Percentiles rank a stretch among this genome's conserved stretches.
Conservation (phyloP, 2,888 invertebrate genomes). For the Noctuana brunneofusca region DNA sequence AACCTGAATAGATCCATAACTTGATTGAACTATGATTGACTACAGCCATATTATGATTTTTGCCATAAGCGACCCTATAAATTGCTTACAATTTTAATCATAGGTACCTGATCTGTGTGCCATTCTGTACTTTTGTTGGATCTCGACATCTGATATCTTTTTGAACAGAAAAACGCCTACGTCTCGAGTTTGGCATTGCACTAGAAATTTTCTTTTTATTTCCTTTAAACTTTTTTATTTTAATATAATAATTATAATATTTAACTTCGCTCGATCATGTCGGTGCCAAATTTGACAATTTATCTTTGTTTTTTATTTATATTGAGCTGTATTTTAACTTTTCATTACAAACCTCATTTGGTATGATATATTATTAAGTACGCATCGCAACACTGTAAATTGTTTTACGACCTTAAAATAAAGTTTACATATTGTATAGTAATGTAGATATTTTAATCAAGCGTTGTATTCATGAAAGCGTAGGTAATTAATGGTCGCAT, state of each 20-base stretch:
- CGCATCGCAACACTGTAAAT: neutral
- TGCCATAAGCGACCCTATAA: too few species aligned
- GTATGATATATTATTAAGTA: neutral
- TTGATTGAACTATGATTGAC: too few species aligned
- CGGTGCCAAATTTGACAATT: constrained; percentile 30
- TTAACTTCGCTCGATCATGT: constrained; percentile 31
- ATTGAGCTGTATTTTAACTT: neutral
- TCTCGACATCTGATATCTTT: constrained; percentile 53
- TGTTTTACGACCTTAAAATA: too few species aligned
- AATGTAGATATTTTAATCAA: too few species aligned
- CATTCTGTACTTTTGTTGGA: constrained; percentile 52
- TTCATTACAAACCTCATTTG: constrained; percentile 4
- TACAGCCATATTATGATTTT: too few species aligned
- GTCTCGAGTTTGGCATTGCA: constrained; percentile 70
- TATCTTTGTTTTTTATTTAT: constrained; percentile 9
- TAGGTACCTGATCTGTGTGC: constrained; percentile 56
- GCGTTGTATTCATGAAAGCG: too few species aligned
- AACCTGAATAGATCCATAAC: too few species aligned
- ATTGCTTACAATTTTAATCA: too few species aligned
- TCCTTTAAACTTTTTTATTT: constrained; percentile 34
- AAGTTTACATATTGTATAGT: too few species aligned
- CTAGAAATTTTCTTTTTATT: constrained; percentile 38
- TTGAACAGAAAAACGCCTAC: constrained; percentile 70
- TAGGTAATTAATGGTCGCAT: too few species aligned
- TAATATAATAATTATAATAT: constrained; percentile 11